Conservation (phyloP, 2,797 vertebrate species). For the Tangara arthus region DNA sequence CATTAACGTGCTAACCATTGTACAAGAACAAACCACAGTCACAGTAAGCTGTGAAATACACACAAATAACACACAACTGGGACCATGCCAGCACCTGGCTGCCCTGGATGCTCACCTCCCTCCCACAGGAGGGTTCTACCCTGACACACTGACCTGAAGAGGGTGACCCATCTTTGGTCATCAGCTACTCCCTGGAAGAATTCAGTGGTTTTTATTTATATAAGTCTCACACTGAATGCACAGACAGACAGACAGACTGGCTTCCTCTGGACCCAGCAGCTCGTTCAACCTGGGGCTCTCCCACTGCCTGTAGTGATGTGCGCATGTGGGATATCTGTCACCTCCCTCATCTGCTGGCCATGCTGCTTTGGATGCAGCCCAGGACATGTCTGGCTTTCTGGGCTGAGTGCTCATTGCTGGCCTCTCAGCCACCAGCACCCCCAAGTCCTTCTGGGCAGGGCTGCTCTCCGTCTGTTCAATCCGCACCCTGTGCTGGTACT, state of each 20-base stretch:
- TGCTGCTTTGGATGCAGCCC: rapidly evolving
- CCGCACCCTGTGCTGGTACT: background rate
- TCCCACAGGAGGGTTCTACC: rapidly evolving
- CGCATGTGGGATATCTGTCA: rapidly evolving
- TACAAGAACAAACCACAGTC: background rate
- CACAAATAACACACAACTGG: background rate
- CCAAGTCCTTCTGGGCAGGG: background rate
- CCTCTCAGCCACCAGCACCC: background rate
- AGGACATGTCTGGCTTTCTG: background rate
- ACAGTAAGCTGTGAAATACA: background rate
- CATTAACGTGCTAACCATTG: background rate
- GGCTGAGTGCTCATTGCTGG: background rate
- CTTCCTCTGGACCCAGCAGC: background rate
- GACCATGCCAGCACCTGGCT: background rate
- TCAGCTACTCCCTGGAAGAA: background rate
- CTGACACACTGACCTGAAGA: background rate
- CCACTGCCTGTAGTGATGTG: rapidly evolving
- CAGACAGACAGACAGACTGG: background rate
- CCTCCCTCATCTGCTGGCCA: background rate
- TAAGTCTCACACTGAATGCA: background rate
- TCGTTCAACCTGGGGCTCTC: rapidly evolving
- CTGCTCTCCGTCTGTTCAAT: background rate
- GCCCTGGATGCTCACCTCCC: too few species aligned
- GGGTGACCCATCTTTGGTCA: background rate
- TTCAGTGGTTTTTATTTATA: rapidly evolving